Base-by-base conservation (phyloP, 2,888 invertebrate species). In the Drosophila macrospina region DNA sequence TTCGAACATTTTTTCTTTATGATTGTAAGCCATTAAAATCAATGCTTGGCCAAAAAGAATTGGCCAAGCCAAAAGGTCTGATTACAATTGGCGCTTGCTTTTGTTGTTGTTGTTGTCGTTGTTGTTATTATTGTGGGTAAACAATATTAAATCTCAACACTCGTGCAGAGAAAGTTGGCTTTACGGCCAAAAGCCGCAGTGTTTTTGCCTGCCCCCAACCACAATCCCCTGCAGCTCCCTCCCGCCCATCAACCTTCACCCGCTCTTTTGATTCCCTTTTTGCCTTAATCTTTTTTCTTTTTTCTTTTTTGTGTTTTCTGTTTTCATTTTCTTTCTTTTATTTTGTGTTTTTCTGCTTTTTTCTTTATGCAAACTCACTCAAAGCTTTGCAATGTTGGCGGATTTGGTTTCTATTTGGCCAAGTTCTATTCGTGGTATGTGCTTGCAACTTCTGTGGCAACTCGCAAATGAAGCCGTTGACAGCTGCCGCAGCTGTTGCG, bases 61-160 rank as follows among this genome's bases (percentile, higher is more conserved):
- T 45, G 44, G 51, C 42, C 52, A 26, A 61, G 44, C 28, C 56
- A 57, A 57, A 45, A 47, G 42, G 47, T 54, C 70, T 73, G 71
- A 37, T 66, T 67, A 78, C 81, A 78, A 84, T 86, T 88, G 84
- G 54, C 55, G 57, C 24, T 47, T 24, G 32, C n/a, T 37, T 16
- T 28, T 28, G 26, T 26, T 11, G 28, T 44, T 55, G 36, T 51
- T 39, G 37, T 55, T 66, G 51, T 44, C 57, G 55, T 52, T 69
- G 44, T 61, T 67, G 55, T 68, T 61, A 47, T 52, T 69, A 65
- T 56, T 80, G 70, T 75, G 71, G 55, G 71, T 87, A 76, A 84
- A 83, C 84, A 88, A 81, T 84, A 88, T 88, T 85, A 85, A 85
- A 86, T 86, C 89, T 77, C 85, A 77, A 81, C 89, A 86, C 88